A percentile compares a stretch with the other conserved stretches of the same genome.
phyloP scores from a whole-genome alignment of 2,113 vertebrate genomes.

The Hypocryptadius cinnamomeus region DNA sequence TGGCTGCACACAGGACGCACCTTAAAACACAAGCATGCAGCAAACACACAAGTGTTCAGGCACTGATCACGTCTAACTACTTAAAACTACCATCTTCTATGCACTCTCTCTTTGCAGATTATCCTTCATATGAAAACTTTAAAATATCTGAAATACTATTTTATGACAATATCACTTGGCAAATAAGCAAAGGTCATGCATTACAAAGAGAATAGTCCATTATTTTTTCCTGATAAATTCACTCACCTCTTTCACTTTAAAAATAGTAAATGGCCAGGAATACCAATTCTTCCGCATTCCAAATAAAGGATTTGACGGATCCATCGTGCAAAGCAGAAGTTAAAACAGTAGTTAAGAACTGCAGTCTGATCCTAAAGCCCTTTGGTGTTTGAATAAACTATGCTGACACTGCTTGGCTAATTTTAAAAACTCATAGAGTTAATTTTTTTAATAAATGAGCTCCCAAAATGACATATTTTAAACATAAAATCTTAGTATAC shows the following conservation, averaged over 20 bases:
- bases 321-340: slow-evolving; percentile 9
- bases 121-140: neutral
- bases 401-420: slow-evolving; percentile 53
- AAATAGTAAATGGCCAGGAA: neutral
- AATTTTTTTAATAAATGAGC: slow-evolving; percentile 51
- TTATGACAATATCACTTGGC: neutral
- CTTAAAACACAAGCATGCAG: neutral
- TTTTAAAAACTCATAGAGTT: slow-evolving; percentile 53
- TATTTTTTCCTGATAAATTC: neutral
- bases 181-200: neutral
- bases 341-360: slow-evolving; percentile 33
- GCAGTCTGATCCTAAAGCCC: slow-evolving; percentile 37
- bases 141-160: neutral
- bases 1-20: neutral
- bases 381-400: slow-evolving; percentile 38
- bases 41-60: neutral
- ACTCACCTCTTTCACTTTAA: slow-evolving; percentile 23
- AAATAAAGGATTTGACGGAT: slow-evolving; percentile 37
- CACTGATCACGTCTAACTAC: neutral
- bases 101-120: neutral
- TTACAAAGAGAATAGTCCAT: neutral
- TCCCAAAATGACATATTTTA: slow-evolving; percentile 60
- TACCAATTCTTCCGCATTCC: slow-evolving; percentile 12
- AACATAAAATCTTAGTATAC: slow-evolving; percentile 55
- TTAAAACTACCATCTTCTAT: neutral